These are phyloP conservation scores for Bradypodion ventrale DNA, from an alignment of 2,797 vertebrate genomes.

Conservation along the genomic window DNA sequence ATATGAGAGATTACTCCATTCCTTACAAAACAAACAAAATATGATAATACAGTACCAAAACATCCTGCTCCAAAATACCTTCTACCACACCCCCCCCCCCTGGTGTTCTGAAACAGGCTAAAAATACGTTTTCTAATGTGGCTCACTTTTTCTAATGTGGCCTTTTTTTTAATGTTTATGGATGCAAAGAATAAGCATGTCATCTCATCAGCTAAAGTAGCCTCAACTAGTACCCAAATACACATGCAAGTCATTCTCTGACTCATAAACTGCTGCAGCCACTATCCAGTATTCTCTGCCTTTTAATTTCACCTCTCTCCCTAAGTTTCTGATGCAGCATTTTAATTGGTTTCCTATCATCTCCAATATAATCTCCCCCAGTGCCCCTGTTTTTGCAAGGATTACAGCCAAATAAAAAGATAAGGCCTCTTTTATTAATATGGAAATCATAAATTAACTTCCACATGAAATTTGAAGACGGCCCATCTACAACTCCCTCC, in stretches of 20 bases:
- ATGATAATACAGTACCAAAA: no score
- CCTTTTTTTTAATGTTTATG: fast-evolving
- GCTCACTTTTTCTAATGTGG: neutral
- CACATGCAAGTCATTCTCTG: neutral
- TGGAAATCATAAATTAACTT: slow-evolving; percentile 73
- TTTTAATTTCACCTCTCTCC: neutral
- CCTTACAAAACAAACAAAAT: no score
- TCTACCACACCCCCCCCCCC: no score
- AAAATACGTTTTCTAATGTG: no score
- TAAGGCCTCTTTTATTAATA: slow-evolving; percentile 74
- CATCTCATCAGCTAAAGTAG: neutral
- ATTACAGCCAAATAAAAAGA: slow-evolving; percentile 65
- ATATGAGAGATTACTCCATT: no score
- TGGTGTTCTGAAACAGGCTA: no score
- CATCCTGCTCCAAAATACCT: no score
- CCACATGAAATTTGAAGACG: slow-evolving; percentile 49
- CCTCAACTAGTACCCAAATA: neutral
- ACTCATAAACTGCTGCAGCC: fast-evolving
- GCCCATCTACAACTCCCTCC: slow-evolving; percentile 33
- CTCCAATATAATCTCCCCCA: slow-evolving; percentile 64
- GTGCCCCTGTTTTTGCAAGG: slow-evolving; percentile 65
- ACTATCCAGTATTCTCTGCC: neutral
- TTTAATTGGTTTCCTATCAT: slow-evolving; percentile 72
- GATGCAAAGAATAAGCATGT: neutral
- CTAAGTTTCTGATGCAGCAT: slow-evolving; percentile 40